Base-by-base conservation (phyloP, 2,797 vertebrate genomes). In the Spinibarbus caldwelli region DNA sequence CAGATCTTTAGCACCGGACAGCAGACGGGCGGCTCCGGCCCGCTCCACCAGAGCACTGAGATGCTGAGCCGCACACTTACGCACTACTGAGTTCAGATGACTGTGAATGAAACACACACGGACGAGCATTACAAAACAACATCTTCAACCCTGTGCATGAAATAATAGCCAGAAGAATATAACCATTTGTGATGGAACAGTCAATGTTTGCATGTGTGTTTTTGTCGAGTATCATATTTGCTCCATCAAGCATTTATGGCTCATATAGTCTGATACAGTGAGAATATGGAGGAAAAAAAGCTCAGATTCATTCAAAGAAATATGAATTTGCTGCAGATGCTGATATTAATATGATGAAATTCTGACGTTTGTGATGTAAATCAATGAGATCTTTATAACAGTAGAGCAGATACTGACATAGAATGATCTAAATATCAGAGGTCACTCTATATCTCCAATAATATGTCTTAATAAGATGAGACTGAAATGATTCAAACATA, bases 31-130 rank as follows among this genome's bases (percentile, higher is more conserved):
- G 0, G 95, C 93, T 26, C 97, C 97, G 76, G 97, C 91, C 67
- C 92, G 95, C 86, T 97, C 96, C 5, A 98, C 90, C 17, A 97
- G 75, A 87, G 94, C 92, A 0, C 91, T 88, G 45, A 99, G 90
- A 90, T 99, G 98, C 84, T 97, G 97, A 26, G 97, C 97, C 0
- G 96, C 91, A 89, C 97, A 98, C 85, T 94, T 96, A 82, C 97
- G 96, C 76, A 99, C 97, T 0, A 94, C 93, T 0, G 94, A 92
- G 57, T 96, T 98, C 90, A 97, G 95, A 87, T 99, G 97, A 88
- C 98, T 99, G 36, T 0, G 85, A 12, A 79, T 14, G 11, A 66
- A 1, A 80, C 47, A 76, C 2, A 76, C 38, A 86, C 49, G 11
- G 1, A 34, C 29, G 5, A 21, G 43, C 23, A 9, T 68, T 9